Base-by-base conservation (phyloP, 2,888 invertebrate genomes). In the Aspidiotus rigidus region DNA sequence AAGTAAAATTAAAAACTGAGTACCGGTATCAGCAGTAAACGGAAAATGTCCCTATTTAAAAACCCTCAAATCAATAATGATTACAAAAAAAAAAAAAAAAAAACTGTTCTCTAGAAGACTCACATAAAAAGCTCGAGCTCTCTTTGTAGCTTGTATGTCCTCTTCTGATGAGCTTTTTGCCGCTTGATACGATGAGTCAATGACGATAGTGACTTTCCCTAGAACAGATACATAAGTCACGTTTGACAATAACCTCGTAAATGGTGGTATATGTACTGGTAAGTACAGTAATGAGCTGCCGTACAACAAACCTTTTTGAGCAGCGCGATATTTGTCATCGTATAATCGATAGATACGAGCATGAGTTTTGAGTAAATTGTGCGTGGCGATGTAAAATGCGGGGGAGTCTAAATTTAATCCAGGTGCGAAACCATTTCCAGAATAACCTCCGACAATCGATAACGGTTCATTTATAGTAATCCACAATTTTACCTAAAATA, bases 391-490 rank as follows among this genome's bases (percentile, higher is more conserved):
- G 76, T 88, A 88, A 63, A 83, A 83, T 0, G 81, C 83, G 1
- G 83, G 83, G 56, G 80, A 77, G 7, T 73, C 70, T 40, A 76
- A 59, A 15, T 73, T 71, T 42, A 76, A 61, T 3, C 72, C 73
- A 1, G 77, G 77, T 5, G 77, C 76, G 44, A 73, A 71, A 6
- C 7, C 41, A 13, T 69, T 73, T n/a, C 28, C 16, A 2, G 73
- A 73, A 69, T 76, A 77, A 6, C 74, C 75, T 10, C 71, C 42
- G 13, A 73, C 69, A 3, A 72, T 62, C 16, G 72, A 72, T 49
- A 59, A 17, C 1, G 86, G 85, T 74, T 87, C 86, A 75, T 88
- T 88, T 73, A 88, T 80, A 0, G 88, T 88, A 59, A 86, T 83
- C 86, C 87, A 88, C 53, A 76, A 75, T 75, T 79, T 78, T 0